phyloP scores from a whole-genome alignment of 2,888 invertebrate genomes.

The Fragum whitleyi region DNA sequence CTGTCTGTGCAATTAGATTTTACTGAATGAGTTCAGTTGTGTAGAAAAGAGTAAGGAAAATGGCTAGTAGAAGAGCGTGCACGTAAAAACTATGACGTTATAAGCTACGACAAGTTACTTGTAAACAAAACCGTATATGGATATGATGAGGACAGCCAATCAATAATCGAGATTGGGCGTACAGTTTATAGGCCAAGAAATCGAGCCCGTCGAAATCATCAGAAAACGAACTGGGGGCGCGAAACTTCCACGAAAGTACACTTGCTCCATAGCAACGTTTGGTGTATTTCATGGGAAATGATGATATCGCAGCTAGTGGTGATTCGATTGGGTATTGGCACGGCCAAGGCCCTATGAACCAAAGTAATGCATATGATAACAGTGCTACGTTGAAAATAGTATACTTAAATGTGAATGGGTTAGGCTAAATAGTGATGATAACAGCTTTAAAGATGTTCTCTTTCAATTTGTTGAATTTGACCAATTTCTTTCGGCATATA shows the following conservation, averaged over 20 bases:
- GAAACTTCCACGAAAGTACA: no score
- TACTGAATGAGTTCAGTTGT: not conserved
- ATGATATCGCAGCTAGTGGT: not conserved
- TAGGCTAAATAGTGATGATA: not conserved
- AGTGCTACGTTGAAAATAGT: constrained; percentile 2
- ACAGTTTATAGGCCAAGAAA: no score
- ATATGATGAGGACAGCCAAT: constrained; percentile 30
- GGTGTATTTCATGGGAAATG: no score
- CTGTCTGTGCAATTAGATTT: not conserved
- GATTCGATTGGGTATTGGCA: not conserved
- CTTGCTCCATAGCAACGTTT: no score
- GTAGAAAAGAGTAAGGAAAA: constrained; percentile 14
- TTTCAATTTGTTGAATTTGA: constrained; percentile 10
- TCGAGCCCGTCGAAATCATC: no score
- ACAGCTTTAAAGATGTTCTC: not conserved
- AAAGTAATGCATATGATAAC: not conserved
- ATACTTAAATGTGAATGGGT: constrained; percentile 1
- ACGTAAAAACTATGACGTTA: constrained; percentile 2
- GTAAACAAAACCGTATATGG: constrained; percentile 24
- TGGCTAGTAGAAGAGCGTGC: constrained; percentile 16
- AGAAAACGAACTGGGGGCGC: no score
- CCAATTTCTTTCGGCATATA: not conserved
- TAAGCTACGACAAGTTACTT: constrained; percentile 32
- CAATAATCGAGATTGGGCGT: no score
- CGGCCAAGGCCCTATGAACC: not conserved